A percentile compares a stretch with the other conserved stretches of the same genome.
phyloP scores from a whole-genome alignment of 23 tunicate genomes.

The Oikopleura vanhoeffeni region DNA sequence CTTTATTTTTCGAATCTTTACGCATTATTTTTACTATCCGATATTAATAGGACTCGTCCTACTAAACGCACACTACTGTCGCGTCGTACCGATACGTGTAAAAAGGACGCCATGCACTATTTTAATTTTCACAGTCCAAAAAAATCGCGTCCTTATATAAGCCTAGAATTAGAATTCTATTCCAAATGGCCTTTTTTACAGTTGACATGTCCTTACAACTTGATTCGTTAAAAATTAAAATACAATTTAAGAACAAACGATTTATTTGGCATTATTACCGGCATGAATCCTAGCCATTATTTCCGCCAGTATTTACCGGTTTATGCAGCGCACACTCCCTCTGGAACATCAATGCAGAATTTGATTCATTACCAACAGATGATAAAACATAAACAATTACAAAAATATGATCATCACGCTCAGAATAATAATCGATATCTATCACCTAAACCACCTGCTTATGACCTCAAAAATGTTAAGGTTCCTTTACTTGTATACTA shows the following conservation, averaged over 20 bases:
- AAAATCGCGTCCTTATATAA: no score
- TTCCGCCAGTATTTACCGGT: slow-evolving; percentile 48
- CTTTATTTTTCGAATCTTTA: no score
- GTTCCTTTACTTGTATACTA: neutral
- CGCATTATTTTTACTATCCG: no score
- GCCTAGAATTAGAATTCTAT: no score
- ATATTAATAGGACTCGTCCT: no score
- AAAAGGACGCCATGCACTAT: no score
- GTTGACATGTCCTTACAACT: no score
- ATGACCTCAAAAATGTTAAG: neutral
- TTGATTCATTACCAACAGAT: slow-evolving; percentile 54
- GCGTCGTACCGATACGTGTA: no score
- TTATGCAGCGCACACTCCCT: slow-evolving; percentile 64
- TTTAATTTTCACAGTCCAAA: no score
- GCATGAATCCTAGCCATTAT: slow-evolving; percentile 53
- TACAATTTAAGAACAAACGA: neutral
- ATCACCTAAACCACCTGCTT: neutral
- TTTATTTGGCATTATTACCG: slow-evolving; percentile 19
- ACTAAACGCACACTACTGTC: no score
- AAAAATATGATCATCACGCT: slow-evolving; percentile 33
- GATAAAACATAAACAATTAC: slow-evolving; percentile 43
- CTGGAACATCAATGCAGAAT: slow-evolving; percentile 87
- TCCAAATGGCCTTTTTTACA: no score
- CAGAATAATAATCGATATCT: neutral
- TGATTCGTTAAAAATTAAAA: no score